Conservation (phyloP, 2,797 vertebrate genomes). For the Heliangelus exortis region DNA sequence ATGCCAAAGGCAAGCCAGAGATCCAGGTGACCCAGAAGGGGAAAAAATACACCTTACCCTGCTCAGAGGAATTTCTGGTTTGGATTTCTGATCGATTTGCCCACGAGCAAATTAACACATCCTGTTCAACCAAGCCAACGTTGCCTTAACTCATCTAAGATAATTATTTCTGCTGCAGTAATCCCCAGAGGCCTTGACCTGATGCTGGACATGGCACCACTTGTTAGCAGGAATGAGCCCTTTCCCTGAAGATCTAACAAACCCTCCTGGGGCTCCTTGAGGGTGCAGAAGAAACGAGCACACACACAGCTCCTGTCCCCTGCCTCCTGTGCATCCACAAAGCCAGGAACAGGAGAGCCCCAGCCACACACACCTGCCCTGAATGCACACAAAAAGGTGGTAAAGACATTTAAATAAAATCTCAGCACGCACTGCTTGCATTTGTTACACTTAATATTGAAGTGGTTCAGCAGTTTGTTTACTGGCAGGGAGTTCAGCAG, state of each 20-base stretch:
- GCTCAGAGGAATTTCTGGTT: not conserved
- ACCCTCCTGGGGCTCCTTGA: rapidly evolving
- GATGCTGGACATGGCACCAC: rapidly evolving
- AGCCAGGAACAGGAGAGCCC: not conserved
- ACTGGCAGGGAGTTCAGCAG: not conserved
- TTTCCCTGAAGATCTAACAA: not conserved
- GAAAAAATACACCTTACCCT: rapidly evolving
- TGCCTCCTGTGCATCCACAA: not conserved
- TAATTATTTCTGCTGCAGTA: not conserved
- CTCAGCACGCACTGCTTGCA: not conserved
- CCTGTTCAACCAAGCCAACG: not conserved
- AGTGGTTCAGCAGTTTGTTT: not conserved
- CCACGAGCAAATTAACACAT: not conserved
- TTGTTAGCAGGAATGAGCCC: not conserved
- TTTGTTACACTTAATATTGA: rapidly evolving
- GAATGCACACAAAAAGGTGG: not conserved
- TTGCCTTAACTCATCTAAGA: not conserved
- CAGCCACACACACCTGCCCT: not conserved
- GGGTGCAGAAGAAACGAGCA: not conserved
- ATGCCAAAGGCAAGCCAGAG: not conserved
- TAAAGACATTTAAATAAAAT: rapidly evolving
- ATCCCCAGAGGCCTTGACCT: not conserved
- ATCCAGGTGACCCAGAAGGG: not conserved
- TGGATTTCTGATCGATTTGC: not conserved
- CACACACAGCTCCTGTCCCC: not conserved